phyloP scores from a whole-genome alignment of 1,140 invertebrate genomes.

The Drosophila subobscura region DNA sequence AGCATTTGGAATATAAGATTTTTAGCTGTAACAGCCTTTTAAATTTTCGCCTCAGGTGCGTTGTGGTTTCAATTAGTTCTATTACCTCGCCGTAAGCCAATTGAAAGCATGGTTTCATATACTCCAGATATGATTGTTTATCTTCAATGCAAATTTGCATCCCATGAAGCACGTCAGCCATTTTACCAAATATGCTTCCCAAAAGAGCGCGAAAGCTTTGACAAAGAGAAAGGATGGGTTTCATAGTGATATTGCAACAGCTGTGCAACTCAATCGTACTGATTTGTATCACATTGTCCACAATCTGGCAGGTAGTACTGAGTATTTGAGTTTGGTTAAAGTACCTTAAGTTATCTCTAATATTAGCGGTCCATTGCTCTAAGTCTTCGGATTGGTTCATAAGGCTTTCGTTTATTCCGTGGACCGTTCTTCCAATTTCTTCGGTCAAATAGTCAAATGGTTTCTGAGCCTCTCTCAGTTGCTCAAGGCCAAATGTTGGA shows the following conservation, averaged over 20 bases:
- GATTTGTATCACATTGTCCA: conserved; percentile 36
- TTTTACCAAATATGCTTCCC: conserved; percentile 15
- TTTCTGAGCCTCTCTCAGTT: conserved; percentile 5
- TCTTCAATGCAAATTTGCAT: conserved; percentile 43
- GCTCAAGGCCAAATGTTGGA: background rate
- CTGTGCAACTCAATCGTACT: conserved; percentile 31
- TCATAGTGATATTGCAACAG: conserved; percentile 52
- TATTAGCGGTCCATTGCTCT: conserved; percentile 20
- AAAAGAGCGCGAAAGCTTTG: conserved; percentile 23
- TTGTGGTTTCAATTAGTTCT: conserved; percentile 22
- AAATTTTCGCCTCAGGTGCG: conserved; percentile 20
- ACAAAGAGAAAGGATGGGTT: conserved; percentile 39
- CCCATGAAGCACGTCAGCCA: conserved; percentile 33
- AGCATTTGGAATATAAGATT: conserved; percentile 48
- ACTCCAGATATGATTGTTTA: conserved; percentile 21
- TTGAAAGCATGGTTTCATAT: conserved; percentile 28
- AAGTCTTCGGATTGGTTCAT: conserved; percentile 20
- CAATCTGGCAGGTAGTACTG: conserved; percentile 23
- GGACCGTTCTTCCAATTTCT: conserved; percentile 18
- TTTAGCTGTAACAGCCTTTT: conserved; percentile 33
- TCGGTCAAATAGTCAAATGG: conserved; percentile 10
- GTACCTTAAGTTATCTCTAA: conserved; percentile 12
- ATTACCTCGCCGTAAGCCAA: conserved; percentile 28
- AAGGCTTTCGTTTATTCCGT: conserved; percentile 38
- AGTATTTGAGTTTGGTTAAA: conserved; percentile 20